A percentile compares a stretch with the other conserved stretches of the same genome.
phyloP scores from a whole-genome alignment of 1,140 invertebrate species.

The Chironomus tepperi region DNA sequence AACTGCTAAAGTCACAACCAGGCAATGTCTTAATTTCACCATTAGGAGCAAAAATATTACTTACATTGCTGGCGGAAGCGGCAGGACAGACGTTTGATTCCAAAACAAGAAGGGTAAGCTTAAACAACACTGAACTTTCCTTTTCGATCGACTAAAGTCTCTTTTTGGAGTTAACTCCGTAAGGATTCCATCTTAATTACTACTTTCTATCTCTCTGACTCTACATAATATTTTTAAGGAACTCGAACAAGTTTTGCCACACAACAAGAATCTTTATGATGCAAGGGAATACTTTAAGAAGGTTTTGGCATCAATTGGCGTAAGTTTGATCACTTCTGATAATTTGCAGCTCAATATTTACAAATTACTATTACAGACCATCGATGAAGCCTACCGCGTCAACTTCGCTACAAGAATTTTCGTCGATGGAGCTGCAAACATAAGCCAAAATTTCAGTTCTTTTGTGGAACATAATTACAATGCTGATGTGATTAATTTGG shows the following conservation, averaged over 20 bases:
- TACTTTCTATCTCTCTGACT: neutral
- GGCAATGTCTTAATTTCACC: conserved; percentile 70
- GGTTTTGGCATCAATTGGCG: conserved; percentile 40
- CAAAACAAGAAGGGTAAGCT: conserved; percentile 43
- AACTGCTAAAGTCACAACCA: neutral
- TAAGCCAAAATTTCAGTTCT: conserved; percentile 47
- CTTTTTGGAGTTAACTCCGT: too few species aligned
- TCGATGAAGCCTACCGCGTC: conserved; percentile 44
- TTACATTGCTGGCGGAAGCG: conserved; percentile 64
- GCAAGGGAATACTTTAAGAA: neutral
- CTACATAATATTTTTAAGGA: too few species aligned
- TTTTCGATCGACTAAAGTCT: too few species aligned
- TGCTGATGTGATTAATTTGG: conserved; percentile 51
- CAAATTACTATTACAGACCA: conserved; percentile 34
- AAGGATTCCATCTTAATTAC: neutral
- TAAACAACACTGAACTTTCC: too few species aligned
- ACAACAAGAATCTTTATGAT: conserved; percentile 4
- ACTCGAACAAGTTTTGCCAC: conserved; percentile 43
- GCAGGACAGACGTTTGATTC: conserved; percentile 42
- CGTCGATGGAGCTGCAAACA: conserved; percentile 46
- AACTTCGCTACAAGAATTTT: conserved; percentile 59
- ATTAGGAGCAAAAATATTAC: conserved; percentile 62
- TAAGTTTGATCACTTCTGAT: too few species aligned
- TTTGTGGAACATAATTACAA: conserved; percentile 43
- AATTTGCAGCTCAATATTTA: too few species aligned